These are phyloP conservation scores for Trinorchestia longiramus DNA, from an alignment of 1,140 invertebrate species.

Conservation along the genomic window DNA sequence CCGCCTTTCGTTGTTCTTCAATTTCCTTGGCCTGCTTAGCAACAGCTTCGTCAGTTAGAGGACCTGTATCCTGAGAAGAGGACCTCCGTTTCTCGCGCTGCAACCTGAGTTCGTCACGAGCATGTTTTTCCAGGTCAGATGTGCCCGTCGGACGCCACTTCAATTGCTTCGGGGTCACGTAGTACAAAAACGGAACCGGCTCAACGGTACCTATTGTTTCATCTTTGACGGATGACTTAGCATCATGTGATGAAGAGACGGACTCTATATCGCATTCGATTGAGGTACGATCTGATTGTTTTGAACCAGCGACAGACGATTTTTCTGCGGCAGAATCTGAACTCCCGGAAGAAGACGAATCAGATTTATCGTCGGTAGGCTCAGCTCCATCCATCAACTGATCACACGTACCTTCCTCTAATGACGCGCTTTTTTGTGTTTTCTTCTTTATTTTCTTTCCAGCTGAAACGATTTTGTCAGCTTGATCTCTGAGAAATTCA, in stretches of 20 bases:
- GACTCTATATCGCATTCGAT: not conserved
- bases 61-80: not conserved
- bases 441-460: conserved; percentile 27
- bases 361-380: not conserved
- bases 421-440: not conserved
- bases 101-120: not conserved
- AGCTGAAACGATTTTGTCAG: not conserved
- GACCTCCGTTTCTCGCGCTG: not conserved
- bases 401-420: not conserved
- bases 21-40: not conserved
- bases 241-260: not conserved
- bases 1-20: conserved; percentile 36
- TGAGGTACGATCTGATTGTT: not conserved
- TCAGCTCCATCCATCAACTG: conserved; percentile 15
- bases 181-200: conserved; percentile 64
- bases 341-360: not conserved
- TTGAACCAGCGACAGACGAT: not conserved
- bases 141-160: not conserved
- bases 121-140: conserved; percentile 33
- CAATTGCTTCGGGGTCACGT: conserved; percentile 63
- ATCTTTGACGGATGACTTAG: not conserved
- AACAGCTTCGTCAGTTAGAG: not conserved
- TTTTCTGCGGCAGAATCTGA: not conserved
- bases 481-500: conserved; percentile 24
- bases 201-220: conserved; percentile 20